These are phyloP conservation scores for Panthera leo DNA, from an alignment of 2,113 vertebrate genomes.

Conservation along the genomic window DNA sequence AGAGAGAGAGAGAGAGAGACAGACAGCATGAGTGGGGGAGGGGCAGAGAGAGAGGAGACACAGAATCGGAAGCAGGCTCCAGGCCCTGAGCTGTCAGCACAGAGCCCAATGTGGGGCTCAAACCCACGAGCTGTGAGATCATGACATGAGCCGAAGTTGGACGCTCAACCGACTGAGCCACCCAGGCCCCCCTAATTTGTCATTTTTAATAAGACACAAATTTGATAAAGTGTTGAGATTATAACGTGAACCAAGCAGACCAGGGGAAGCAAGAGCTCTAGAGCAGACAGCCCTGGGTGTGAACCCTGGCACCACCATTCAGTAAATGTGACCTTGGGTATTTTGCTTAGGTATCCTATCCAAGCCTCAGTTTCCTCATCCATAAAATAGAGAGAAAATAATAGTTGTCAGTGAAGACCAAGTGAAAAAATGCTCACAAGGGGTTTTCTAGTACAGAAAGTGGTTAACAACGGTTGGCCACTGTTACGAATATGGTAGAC, in stretches of 20 bases:
- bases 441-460: neutral
- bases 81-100: too few relatives aligned
- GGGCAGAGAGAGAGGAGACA: too few relatives aligned
- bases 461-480: neutral
- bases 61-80: too few relatives aligned
- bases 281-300: neutral
- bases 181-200: neutral
- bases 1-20: too few relatives aligned
- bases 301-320: neutral
- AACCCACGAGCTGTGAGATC: too few relatives aligned
- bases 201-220: neutral
- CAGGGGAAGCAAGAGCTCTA: neutral
- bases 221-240: neutral
- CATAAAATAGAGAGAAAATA: neutral
- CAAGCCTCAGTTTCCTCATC: neutral
- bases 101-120: too few relatives aligned
- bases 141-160: too few relatives aligned
- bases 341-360: neutral
- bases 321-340: neutral
- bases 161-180: too few relatives aligned
- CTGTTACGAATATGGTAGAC: neutral
- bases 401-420: neutral
- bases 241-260: neutral
- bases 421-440: neutral
- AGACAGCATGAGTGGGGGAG: too few relatives aligned